These are phyloP conservation scores for Cervus canadensis DNA, from an alignment of 2,113 vertebrate genomes.

Conservation along the genomic window DNA sequence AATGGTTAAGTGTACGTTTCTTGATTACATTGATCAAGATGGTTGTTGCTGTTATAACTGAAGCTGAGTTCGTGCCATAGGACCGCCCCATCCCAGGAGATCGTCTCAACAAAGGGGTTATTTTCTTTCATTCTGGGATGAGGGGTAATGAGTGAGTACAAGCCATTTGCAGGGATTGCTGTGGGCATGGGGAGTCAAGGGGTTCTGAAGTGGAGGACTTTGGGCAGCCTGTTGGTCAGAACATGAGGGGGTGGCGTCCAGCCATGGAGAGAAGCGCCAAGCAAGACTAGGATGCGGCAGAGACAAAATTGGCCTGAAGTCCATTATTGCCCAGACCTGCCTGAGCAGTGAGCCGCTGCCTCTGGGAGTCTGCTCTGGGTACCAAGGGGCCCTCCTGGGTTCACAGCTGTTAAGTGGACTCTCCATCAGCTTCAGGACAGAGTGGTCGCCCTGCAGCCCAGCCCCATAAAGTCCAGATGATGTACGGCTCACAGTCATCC, in stretches of 20 bases:
- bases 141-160: neutral
- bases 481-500: rapidly evolving
- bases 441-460: neutral
- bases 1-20: neutral
- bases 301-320: rapidly evolving
- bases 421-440: neutral
- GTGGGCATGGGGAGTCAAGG: rapidly evolving
- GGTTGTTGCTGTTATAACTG: neutral
- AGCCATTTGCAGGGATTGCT: neutral
- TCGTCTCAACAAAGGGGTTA: rapidly evolving
- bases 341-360: rapidly evolving
- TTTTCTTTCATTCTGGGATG: neutral
- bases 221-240: neutral
- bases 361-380: neutral
- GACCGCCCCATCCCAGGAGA: neutral
- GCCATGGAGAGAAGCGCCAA: too few relatives aligned
- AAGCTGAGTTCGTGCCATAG: rapidly evolving
- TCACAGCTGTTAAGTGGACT: neutral
- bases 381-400: neutral
- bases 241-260: rapidly evolving
- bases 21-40: neutral
- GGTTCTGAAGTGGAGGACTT: rapidly evolving
- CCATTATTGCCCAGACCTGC: rapidly evolving
- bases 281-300: neutral
- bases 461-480: neutral